Conservation (phyloP, 2,797 vertebrate genomes). For the Gobionotothen gibberifrons region DNA sequence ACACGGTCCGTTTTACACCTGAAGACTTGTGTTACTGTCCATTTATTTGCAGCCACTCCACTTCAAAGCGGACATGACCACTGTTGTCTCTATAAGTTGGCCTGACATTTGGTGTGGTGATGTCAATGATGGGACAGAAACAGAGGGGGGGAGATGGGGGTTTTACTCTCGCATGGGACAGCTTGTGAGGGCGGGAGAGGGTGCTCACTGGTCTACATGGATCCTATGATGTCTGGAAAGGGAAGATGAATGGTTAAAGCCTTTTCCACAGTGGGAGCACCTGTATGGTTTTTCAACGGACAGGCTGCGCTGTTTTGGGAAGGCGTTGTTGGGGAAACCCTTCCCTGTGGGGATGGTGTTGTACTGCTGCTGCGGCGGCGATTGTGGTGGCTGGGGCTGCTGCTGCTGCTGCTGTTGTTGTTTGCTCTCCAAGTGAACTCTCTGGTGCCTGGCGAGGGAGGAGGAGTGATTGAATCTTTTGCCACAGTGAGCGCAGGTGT, state of each 20-base stretch:
- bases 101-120: slow-evolving; percentile 53
- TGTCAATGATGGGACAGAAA: slow-evolving; percentile 60
- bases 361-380: slow-evolving; percentile 79
- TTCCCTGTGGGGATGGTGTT: slow-evolving; percentile 79
- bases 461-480: slow-evolving; percentile 87
- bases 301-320: slow-evolving; percentile 83
- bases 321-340: slow-evolving; percentile 83
- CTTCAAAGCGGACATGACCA: slow-evolving; percentile 44
- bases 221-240: slow-evolving; percentile 87
- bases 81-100: slow-evolving; percentile 50
- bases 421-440: slow-evolving; percentile 85
- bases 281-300: slow-evolving; percentile 85
- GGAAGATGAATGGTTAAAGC: slow-evolving; percentile 89
- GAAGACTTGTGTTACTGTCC: slow-evolving; percentile 56
- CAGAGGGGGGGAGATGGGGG: slow-evolving; percentile 8
- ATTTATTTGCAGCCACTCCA: slow-evolving; percentile 53
- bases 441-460: slow-evolving; percentile 85
- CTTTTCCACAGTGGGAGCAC: slow-evolving; percentile 88
- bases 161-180: slow-evolving; percentile 39
- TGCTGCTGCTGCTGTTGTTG: slow-evolving; percentile 55
- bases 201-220: slow-evolving; percentile 82
- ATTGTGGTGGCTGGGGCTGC: slow-evolving; percentile 48
- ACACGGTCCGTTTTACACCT: slow-evolving; percentile 63
- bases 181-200: slow-evolving; percentile 2
- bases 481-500: slow-evolving; percentile 85